These are phyloP conservation scores for Pediacus dermestoides DNA, from an alignment of 2,888 invertebrate species.

Conservation along the genomic window DNA sequence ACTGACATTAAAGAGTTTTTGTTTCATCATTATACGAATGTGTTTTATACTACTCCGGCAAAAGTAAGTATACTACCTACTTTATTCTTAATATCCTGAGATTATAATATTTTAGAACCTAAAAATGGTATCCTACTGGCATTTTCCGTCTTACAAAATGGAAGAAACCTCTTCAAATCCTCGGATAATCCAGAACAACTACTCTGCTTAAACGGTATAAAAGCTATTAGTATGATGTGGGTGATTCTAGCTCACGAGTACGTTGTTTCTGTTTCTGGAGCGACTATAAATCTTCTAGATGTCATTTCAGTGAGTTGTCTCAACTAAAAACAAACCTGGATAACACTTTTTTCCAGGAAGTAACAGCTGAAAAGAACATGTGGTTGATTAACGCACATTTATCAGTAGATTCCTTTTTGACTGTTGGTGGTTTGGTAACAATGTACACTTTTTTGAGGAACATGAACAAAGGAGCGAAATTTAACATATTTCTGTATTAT, in stretches of 20 bases:
- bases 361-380: constrained; percentile 9
- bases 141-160: constrained; percentile 16
- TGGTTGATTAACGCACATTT: constrained; percentile 48
- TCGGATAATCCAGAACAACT: constrained; percentile 21
- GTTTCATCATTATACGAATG: constrained; percentile 8
- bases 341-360: background rate
- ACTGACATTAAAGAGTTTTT: no score
- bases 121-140: constrained; percentile 9
- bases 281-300: no score
- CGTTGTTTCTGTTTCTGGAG: no score
- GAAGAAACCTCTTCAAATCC: constrained; percentile 14
- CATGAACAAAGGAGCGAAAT: constrained; percentile 31
- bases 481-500: constrained; percentile 38
- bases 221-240: constrained; percentile 34
- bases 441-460: constrained; percentile 46
- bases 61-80: constrained; percentile 6
- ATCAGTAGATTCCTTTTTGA: constrained; percentile 61
- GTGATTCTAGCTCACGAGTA: constrained; percentile 46
- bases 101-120: constrained; percentile 9
- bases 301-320: no score
- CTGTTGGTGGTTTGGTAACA: constrained; percentile 57
- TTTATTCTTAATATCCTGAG: no score
- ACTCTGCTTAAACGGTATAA: constrained; percentile 49
- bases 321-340: no score
- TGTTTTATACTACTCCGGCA: constrained; percentile 1